Percentiles rank a stretch among this genome's conserved stretches.
Evolutionary conservation across 2,797 vertebrate species (phyloP).

Genomic region (Coregonus sp.): DNA sequence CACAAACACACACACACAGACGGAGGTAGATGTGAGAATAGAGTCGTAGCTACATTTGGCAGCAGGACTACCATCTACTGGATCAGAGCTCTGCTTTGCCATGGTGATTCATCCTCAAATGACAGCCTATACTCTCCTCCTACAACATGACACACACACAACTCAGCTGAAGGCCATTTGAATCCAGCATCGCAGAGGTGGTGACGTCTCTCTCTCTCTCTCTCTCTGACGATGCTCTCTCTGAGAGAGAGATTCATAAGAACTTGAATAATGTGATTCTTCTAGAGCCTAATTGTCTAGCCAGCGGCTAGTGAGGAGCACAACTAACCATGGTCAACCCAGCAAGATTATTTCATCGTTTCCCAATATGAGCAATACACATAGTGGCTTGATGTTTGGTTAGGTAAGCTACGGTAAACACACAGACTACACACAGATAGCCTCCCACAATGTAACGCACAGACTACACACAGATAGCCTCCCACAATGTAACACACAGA

Average conservation of each 20-base stretch:
- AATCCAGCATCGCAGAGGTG: not conserved
- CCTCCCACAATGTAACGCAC: too few species aligned
- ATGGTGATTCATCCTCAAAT: constrained; percentile 11
- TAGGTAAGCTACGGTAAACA: not conserved
- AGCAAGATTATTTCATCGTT: not conserved
- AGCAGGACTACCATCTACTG: not conserved
- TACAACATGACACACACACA: constrained; percentile 31
- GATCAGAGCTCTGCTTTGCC: not conserved
- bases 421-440: too few species aligned
- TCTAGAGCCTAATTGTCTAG: not conserved
- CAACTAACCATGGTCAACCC: not conserved
- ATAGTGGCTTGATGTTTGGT: not conserved
- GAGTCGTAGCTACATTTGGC: not conserved
- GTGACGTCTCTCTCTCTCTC: not conserved
- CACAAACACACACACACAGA: too few species aligned
- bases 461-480: too few species aligned
- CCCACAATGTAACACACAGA: too few species aligned
- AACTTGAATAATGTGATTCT: not conserved
- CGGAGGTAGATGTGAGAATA: not conserved
- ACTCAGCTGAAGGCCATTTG: not conserved
- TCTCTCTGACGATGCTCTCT: not conserved
- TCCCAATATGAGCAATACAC: not conserved
- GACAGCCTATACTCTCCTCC: constrained; percentile 4
- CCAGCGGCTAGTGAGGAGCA: not conserved
- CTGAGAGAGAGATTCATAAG: not conserved